A percentile compares a stretch with the other conserved stretches of the same genome.
Evolutionary conservation across 2,888 invertebrate genomes (phyloP).

Genomic region (Scaptomyza flava): DNA sequence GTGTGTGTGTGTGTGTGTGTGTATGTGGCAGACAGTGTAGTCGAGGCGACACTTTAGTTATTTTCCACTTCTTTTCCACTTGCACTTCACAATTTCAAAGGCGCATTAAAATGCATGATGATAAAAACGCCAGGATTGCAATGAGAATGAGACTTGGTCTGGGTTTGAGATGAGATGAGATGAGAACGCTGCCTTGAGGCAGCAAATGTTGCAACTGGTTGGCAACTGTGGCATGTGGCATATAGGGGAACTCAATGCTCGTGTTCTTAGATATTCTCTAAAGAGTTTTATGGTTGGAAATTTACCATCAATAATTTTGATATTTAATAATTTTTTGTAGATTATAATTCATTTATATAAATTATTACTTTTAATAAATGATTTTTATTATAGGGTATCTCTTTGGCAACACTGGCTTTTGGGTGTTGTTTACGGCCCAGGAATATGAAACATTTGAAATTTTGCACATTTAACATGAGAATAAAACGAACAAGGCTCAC

Average conservation of each 20-base stretch:
- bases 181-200: constrained; percentile 44
- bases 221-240: constrained; percentile 36
- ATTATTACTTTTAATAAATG: too few species aligned
- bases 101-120: constrained; percentile 77
- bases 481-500: constrained; percentile 14
- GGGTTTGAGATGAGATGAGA: constrained; percentile 9
- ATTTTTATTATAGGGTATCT: too few species aligned
- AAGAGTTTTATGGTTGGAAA: neutral
- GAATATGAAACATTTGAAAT: constrained; percentile 68
- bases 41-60: constrained; percentile 75
- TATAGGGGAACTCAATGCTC: constrained; percentile 2
- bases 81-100: constrained; percentile 76
- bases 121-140: constrained; percentile 52
- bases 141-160: constrained; percentile 10
- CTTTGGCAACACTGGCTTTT: too few species aligned
- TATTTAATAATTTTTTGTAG: too few species aligned
- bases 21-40: constrained; percentile 32
- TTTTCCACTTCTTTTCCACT: constrained; percentile 73
- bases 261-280: neutral
- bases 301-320: too few species aligned
- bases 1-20: neutral
- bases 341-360: too few species aligned
- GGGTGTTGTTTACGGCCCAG: constrained; percentile 4
- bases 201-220: constrained; percentile 58
- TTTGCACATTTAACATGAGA: constrained; percentile 56